Evolutionary conservation across 2,888 invertebrate genomes (phyloP), one percentile per base, ranked within the genome.

Genomic region (Drosophila imparisetae): DNA sequence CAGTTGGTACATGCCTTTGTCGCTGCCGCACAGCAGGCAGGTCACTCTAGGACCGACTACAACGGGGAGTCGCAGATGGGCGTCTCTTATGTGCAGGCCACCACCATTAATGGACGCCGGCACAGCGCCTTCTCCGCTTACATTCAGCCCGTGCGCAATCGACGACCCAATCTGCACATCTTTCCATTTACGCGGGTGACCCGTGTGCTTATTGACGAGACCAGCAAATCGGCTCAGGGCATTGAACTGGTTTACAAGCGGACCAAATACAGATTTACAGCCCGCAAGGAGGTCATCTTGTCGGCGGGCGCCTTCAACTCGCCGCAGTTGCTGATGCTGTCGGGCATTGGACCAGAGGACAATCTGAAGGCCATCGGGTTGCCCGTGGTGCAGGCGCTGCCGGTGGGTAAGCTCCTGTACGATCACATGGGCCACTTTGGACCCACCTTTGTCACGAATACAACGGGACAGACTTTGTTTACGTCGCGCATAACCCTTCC

Each of bases 221-320:
- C 91, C 13, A 94, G 94, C 0, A 95, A 95, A 81, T 93, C 93
- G 15, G 96, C 96, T 0, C 94, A 94, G 67, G 97, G 96, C 0
- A 95, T 97, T 0, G 94, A 96, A 80, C 96, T 95, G 74, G 92
- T 94, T 1, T 94, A 95, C 66, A 93, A 95, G n/a, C 54, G 54
- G 13, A 64, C 45, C 92, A 93, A 52, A 75, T 93, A 52, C 87
- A 91, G 40, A 90, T 93, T 82, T 92, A 92, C 13, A 94, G 96
- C 96, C 0, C 94, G 93, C 74, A 96, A 96, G 90, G 98, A 98
- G 93, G 96, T 98, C 0, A 96, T 98, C 63, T 89, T 98, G 21
- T 96, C 96, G n/a, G 97, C 97, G 2, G 98, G 98, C 0, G 95
- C 98, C 2, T 96, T 98, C 75, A 97, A 97, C 86, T 96, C 97